A percentile compares a stretch with the other conserved stretches of the same genome.
Conservation (phyloP, 2,888 invertebrate genomes). For the Chamaedrilus cognettii region DNA sequence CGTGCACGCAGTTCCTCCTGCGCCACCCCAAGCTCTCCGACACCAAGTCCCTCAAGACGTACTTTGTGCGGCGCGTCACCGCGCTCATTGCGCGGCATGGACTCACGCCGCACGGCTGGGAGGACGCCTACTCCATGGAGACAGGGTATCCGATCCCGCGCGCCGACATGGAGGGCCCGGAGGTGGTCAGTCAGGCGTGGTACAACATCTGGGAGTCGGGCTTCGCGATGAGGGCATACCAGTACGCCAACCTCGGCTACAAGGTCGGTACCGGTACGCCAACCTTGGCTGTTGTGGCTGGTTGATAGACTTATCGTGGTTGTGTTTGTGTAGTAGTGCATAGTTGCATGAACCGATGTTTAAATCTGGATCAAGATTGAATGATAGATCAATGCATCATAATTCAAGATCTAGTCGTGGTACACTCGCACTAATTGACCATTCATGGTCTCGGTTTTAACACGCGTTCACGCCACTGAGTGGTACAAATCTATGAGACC, state of each 20-base stretch:
- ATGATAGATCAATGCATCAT: too few relatives aligned
- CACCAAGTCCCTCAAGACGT: conserved; percentile 20
- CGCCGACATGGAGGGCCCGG: conserved; percentile 1
- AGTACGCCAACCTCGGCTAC: conserved; percentile 49
- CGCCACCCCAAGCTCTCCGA: conserved; percentile 14
- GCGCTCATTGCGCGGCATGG: conserved; percentile 9
- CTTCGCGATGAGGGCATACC: conserved; percentile 39
- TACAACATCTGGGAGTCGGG: conserved; percentile 47
- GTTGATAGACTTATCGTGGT: too few relatives aligned
- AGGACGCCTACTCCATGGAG: conserved; percentile 24
- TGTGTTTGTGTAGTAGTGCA: too few relatives aligned
- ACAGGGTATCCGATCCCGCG: conserved; percentile 4
- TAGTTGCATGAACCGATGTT: too few relatives aligned
- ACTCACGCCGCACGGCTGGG: conserved; percentile 24
- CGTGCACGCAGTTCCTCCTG: conserved; percentile 35
- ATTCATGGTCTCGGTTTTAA: too few relatives aligned
- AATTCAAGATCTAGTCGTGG: too few relatives aligned
- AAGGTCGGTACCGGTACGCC: too few relatives aligned
- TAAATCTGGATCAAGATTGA: too few relatives aligned
- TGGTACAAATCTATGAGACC: too few relatives aligned
- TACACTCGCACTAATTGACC: too few relatives aligned
- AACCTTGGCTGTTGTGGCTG: too few relatives aligned
- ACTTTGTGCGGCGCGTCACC: conserved; percentile 22
- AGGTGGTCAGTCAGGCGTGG: conserved; percentile 48
- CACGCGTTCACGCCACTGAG: too few relatives aligned